These are phyloP conservation scores for Capitulum mitella DNA, from an alignment of 2,888 invertebrate genomes.

Conservation along the genomic window DNA sequence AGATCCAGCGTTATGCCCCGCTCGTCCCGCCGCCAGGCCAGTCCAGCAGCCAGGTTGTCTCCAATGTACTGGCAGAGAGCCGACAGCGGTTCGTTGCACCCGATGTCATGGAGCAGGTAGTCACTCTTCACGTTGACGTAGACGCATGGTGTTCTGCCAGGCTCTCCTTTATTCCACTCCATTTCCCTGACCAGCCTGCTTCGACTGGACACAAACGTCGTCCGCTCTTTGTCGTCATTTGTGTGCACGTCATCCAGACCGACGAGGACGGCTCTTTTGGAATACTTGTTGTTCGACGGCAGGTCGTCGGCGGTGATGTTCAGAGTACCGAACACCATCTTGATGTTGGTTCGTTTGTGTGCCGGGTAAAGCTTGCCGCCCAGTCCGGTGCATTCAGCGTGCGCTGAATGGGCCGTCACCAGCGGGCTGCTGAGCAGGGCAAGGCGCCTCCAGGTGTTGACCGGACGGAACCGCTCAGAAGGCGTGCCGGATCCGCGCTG, in stretches of 20 bases:
- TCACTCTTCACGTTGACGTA: neutral
- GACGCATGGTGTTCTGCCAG: neutral
- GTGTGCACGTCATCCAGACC: neutral
- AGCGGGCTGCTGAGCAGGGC: neutral
- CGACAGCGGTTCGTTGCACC: neutral
- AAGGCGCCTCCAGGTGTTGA: neutral
- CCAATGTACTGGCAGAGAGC: neutral
- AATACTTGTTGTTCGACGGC: neutral
- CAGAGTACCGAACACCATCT: neutral
- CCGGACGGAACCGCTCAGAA: neutral
- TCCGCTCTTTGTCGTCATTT: neutral
- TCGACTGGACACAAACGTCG: neutral
- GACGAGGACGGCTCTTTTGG: neutral
- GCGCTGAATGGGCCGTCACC: neutral
- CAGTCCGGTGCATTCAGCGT: neutral
- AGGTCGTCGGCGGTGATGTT: neutral
- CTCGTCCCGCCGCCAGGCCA: neutral
- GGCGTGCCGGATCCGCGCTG: neutral
- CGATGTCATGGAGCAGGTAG: neutral
- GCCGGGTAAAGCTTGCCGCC: neutral
- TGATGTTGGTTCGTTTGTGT: neutral
- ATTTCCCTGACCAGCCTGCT: neutral
- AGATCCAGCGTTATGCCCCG: neutral
- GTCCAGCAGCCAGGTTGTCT: neutral
- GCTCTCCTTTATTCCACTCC: neutral